These are phyloP conservation scores for Byasa hedistus DNA, from an alignment of 2,888 invertebrate species.

Conservation along the genomic window DNA sequence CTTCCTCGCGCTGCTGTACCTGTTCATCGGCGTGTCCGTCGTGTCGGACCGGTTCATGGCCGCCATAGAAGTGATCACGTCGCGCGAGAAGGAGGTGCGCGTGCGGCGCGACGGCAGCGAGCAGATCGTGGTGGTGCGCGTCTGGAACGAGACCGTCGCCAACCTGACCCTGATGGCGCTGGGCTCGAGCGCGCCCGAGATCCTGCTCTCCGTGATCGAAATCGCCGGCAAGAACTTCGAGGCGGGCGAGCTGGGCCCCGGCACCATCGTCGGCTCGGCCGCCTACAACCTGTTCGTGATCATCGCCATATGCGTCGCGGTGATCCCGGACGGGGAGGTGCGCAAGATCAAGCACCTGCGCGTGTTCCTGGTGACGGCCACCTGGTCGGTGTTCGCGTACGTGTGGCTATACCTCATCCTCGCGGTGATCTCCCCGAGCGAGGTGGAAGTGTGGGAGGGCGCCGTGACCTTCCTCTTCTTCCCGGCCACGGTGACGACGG, in stretches of 20 bases:
- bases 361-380: slow-evolving; percentile 98
- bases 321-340: slow-evolving; percentile 94
- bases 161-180: slow-evolving; percentile 99
- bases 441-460: slow-evolving; percentile 98
- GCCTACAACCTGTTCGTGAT: slow-evolving; percentile 99
- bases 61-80: slow-evolving; percentile 99
- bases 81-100: slow-evolving; percentile 96
- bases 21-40: slow-evolving; percentile 99
- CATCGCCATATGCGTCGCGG: slow-evolving; percentile 95
- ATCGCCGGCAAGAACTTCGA: slow-evolving; percentile 97
- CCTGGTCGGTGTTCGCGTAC: slow-evolving; percentile 99
- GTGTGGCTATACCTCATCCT: slow-evolving; percentile 98
- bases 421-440: slow-evolving; percentile 90
- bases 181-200: slow-evolving; percentile 99
- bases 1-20: slow-evolving; percentile 92
- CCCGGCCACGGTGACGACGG: slow-evolving; percentile 96
- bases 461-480: slow-evolving; percentile 97
- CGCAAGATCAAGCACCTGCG: slow-evolving; percentile 97
- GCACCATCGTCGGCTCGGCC: slow-evolving; percentile 99
- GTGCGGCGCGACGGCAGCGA: slow-evolving; percentile 94
- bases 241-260: slow-evolving; percentile 98
- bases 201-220: slow-evolving; percentile 97
- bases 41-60: slow-evolving; percentile 99
- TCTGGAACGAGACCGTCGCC: slow-evolving; percentile 99
- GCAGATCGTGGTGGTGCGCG: slow-evolving; percentile 93